Evolutionary conservation across 2,797 vertebrate genomes (phyloP), one percentile per base, ranked within the genome.

Genomic region (Enteromius unitaeniatus): DNA sequence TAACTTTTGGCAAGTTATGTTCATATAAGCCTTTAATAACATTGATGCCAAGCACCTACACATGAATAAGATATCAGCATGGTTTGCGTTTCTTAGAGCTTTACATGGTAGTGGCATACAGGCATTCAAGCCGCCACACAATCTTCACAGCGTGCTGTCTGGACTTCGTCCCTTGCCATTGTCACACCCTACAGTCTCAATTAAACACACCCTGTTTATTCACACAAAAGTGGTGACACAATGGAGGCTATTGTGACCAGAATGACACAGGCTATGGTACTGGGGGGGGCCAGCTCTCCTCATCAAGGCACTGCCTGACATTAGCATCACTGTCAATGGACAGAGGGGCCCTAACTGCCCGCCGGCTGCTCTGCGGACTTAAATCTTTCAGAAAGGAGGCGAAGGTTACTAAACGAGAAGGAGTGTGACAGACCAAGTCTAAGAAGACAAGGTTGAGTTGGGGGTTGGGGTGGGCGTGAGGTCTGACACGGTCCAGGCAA

Each of bases 151-250:
- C 79, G 10, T 82, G 81, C 72, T 45, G 79, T 84, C 82, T 85
- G 88, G 68, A 87, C 60, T 72, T 78, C 42, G 77, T 82, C 86
- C 89, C 45, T 78, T 28, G 53, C 83, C 53, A 84, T 84, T 85
- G 88, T 93, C 87, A 84, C 85, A 88, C 78, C 86, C 84, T 73
- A 85, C 85, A 81, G 90, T 92, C 88, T 90, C 92, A 91, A 93
- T 94, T 93, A 93, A 93, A 93, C 89, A 91, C 93, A 93, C 90
- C 90, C 87, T 40, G 87, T 92, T 95, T 93, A 94, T 94, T 94
- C 89, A 92, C 87, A 85, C 87, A 88, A 88, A 81, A 88, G 88
- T 87, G 89, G 92, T 42, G 87, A 87, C 85, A 96, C 94, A 95
- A 95, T 93, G 90, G 68, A 70, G 84, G 62, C 91, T 83, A 93